Conservation (phyloP, 1,140 invertebrate species). For the Eurosta solidaginis region DNA sequence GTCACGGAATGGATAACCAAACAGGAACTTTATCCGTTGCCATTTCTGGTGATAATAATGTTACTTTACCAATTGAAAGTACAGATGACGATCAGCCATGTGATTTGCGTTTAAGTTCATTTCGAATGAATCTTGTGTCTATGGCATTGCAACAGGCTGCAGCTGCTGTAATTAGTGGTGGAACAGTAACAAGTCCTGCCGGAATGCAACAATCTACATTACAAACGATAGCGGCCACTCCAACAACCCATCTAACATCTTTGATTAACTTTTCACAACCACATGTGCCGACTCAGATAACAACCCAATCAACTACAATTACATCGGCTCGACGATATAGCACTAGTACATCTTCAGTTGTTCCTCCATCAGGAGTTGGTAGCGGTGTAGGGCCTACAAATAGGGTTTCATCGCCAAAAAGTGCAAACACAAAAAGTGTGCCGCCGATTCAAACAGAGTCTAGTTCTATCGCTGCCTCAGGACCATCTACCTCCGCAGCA, state of each 20-base stretch:
- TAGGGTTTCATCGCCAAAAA: not conserved
- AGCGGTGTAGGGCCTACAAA: constrained; percentile 27
- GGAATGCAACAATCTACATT: constrained; percentile 37
- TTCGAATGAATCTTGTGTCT: constrained; percentile 34
- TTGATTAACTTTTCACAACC: constrained; percentile 37
- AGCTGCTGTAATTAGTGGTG: not conserved
- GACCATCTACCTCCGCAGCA: constrained; percentile 31
- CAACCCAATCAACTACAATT: not conserved
- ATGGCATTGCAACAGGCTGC: constrained; percentile 33
- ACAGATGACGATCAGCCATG: constrained; percentile 46
- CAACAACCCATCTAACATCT: constrained; percentile 33
- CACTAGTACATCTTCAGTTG: constrained; percentile 38
- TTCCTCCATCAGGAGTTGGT: not conserved
- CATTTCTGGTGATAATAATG: constrained; percentile 34
- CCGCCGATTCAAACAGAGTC: constrained; percentile 24
- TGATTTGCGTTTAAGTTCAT: constrained; percentile 45
- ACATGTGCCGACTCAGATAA: constrained; percentile 4
- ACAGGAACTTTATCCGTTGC: constrained; percentile 22
- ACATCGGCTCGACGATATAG: constrained; percentile 47
- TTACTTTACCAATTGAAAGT: constrained; percentile 35
- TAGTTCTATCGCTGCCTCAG: constrained; percentile 29
- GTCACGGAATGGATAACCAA: not conserved
- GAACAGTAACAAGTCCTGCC: constrained; percentile 35
- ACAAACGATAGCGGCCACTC: constrained; percentile 35
- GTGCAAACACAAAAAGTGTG: not conserved